A percentile compares a stretch with the other conserved stretches of the same genome.
Evolutionary conservation across 2,113 vertebrate species (phyloP).

Genomic region (Merops nubicus): DNA sequence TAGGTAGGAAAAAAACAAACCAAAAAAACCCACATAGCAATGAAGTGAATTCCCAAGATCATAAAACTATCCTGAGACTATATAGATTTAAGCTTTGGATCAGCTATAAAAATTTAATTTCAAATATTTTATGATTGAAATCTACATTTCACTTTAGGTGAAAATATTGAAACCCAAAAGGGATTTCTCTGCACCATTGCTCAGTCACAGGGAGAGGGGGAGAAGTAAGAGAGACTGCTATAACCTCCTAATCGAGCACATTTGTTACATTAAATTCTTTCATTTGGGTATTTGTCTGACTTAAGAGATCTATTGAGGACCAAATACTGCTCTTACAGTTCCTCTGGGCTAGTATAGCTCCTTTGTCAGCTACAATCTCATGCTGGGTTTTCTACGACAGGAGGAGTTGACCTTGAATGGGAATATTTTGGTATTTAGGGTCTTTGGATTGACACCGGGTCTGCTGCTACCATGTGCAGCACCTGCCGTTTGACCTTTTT

Average conservation of each 20-base stretch:
- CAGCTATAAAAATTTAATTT: not conserved
- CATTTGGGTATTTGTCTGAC: not conserved
- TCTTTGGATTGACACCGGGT: not conserved
- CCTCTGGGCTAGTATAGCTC: fast-evolving
- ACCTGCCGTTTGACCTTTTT: not conserved
- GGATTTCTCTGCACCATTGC: not conserved
- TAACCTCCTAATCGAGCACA: not conserved
- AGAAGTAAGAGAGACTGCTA: not conserved
- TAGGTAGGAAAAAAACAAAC: not conserved
- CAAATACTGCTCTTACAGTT: not conserved
- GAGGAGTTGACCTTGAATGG: not conserved
- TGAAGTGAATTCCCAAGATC: not conserved
- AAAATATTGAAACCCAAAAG: not conserved
- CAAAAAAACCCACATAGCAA: not conserved
- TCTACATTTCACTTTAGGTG: not conserved
- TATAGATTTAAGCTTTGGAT: not conserved
- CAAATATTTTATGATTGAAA: not conserved
- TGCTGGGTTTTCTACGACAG: not conserved
- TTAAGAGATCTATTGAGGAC: not conserved
- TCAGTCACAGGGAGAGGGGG: fast-evolving
- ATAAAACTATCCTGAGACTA: not conserved
- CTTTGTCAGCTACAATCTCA: not conserved
- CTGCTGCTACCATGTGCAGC: not conserved
- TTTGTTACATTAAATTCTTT: not conserved
- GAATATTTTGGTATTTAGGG: not conserved